These are phyloP conservation scores for Lycaon pictus DNA, from an alignment of 2,113 vertebrate species.

Conservation along the genomic window DNA sequence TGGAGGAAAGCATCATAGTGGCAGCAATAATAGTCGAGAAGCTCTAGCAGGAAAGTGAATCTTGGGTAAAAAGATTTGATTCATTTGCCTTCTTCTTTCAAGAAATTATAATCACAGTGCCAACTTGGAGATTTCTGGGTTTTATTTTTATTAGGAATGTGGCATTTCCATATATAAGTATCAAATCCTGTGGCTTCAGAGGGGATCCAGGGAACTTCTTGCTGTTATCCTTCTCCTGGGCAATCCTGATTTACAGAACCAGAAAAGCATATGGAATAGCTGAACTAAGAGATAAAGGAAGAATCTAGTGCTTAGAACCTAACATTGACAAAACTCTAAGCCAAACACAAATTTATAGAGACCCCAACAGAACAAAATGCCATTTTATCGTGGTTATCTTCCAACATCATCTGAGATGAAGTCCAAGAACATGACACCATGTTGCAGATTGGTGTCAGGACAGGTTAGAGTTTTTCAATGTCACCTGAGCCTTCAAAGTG, in stretches of 20 bases:
- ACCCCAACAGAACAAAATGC: background rate
- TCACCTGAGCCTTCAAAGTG: background rate
- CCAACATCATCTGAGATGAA: background rate
- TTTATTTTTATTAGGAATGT: conserved; percentile 45
- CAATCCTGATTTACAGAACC: background rate
- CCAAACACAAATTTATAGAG: background rate
- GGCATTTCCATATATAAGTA: background rate
- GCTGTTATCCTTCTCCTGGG: background rate
- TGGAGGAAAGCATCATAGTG: background rate
- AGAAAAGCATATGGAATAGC: background rate
- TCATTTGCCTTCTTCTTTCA: background rate
- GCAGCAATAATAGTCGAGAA: background rate
- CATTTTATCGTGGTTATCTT: background rate
- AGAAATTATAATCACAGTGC: background rate
- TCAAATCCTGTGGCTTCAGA: background rate
- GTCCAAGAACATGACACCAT: background rate
- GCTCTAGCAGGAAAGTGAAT: background rate
- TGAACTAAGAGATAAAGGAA: background rate
- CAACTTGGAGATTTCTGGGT: conserved; percentile 4
- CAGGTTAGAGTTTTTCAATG: background rate
- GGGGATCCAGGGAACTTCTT: background rate
- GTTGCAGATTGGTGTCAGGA: no score
- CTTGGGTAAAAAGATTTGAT: background rate
- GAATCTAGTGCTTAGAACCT: background rate
- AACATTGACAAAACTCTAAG: background rate